Percentiles rank a stretch among this genome's conserved stretches.
phyloP scores from a whole-genome alignment of 2,888 invertebrate genomes.

The Drosophila leonis region DNA sequence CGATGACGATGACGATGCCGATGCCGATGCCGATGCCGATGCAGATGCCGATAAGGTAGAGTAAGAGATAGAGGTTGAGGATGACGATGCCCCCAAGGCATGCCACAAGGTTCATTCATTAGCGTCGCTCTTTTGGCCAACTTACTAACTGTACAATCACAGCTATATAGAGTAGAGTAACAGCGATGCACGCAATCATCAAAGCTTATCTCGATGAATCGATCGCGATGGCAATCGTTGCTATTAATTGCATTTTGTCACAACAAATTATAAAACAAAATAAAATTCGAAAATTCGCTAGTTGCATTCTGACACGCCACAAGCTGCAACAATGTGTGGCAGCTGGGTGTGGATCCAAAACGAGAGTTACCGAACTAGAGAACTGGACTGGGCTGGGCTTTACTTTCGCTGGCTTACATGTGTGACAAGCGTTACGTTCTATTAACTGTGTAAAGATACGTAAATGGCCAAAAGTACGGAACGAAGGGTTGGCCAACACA shows the following conservation, averaged over 20 bases:
- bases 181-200: constrained; percentile 41
- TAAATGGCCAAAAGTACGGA: constrained; percentile 36
- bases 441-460: constrained; percentile 69
- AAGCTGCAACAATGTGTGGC: constrained; percentile 36
- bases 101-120: constrained; percentile 55
- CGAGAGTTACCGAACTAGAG: constrained; percentile 2
- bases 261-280: constrained; percentile 59
- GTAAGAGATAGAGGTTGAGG: constrained; percentile 14
- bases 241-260: constrained; percentile 77
- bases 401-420: constrained; percentile 33
- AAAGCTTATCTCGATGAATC: constrained; percentile 46
- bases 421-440: constrained; percentile 77
- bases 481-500: constrained; percentile 50
- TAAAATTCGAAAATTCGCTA: constrained; percentile 39
- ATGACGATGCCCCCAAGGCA: constrained; percentile 13
- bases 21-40: constrained; percentile 23
- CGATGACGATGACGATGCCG: constrained; percentile 22
- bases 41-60: constrained; percentile 23
- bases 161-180: constrained; percentile 20
- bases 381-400: constrained; percentile 18
- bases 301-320: constrained; percentile 70
- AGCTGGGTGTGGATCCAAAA: constrained; percentile 31
- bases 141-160: constrained; percentile 25
- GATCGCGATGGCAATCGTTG: constrained; percentile 47
- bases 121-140: constrained; percentile 35